phyloP scores from a whole-genome alignment of 1,140 invertebrate species.

The Formica exsecta region DNA sequence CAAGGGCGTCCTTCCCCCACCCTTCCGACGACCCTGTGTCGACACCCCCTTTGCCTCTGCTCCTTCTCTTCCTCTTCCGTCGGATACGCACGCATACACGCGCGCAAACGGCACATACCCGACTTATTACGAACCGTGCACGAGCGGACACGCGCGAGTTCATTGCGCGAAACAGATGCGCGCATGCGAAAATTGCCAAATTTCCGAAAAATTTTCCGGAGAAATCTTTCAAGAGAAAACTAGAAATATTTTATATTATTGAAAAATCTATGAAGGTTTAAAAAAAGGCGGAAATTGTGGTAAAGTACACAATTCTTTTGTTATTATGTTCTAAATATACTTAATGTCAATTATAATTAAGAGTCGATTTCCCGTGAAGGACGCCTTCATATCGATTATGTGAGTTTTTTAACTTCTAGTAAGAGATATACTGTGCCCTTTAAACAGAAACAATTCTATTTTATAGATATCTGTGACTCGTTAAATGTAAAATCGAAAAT shows the following conservation, averaged over 20 bases:
- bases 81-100: conserved; percentile 47
- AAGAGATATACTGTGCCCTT: background rate
- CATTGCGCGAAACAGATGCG: background rate
- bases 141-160: conserved; percentile 3
- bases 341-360: background rate
- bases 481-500: background rate
- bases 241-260: background rate
- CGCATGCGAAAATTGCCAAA: background rate
- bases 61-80: conserved; percentile 81
- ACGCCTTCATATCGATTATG: background rate
- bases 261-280: background rate
- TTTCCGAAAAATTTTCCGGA: background rate
- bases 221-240: background rate
- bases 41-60: conserved; percentile 77
- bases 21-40: conserved; percentile 67
- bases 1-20: conserved; percentile 85
- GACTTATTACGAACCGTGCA: conserved; percentile 6
- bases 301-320: background rate
- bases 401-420: background rate
- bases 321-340: background rate
- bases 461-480: background rate
- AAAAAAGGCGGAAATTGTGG: background rate
- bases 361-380: background rate
- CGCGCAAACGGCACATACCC: conserved; percentile 8
- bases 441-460: background rate